Evolutionary conservation across 1,140 invertebrate genomes (phyloP).

Genomic region (Bombus turneri): DNA sequence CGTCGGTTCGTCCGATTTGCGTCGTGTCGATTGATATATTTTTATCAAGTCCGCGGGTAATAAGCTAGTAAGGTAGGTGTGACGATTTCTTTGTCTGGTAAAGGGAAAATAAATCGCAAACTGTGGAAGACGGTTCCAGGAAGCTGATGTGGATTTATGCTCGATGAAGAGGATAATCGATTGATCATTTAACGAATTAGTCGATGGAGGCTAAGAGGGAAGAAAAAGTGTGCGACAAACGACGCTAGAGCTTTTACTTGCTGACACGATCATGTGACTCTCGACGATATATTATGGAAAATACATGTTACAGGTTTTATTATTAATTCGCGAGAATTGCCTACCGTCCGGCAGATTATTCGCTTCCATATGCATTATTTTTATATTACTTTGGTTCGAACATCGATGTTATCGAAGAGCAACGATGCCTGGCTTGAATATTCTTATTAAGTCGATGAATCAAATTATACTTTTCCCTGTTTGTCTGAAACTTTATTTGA

Average conservation of each 20-base stretch:
- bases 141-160: constrained; percentile 52
- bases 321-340: background rate
- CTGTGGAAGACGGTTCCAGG: constrained; percentile 40
- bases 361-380: no score
- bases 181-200: constrained; percentile 65
- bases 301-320: background rate
- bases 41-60: background rate
- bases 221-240: constrained; percentile 17
- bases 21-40: background rate
- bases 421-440: no score
- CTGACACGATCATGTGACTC: constrained; percentile 7
- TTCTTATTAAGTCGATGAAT: no score
- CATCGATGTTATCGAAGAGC: no score
- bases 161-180: constrained; percentile 65
- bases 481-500: background rate
- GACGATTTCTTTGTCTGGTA: constrained; percentile 8
- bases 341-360: no score
- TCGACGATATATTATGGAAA: background rate
- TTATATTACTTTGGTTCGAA: no score
- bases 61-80: background rate
- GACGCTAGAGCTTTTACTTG: background rate
- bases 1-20: background rate
- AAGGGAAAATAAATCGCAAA: constrained; percentile 36
- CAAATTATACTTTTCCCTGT: no score
- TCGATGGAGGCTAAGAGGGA: constrained; percentile 47